Percentiles rank a stretch among this genome's conserved stretches.
These are phyloP conservation scores for Diarsia dahlii DNA, from an alignment of 2,888 invertebrate genomes.

Conservation along the genomic window DNA sequence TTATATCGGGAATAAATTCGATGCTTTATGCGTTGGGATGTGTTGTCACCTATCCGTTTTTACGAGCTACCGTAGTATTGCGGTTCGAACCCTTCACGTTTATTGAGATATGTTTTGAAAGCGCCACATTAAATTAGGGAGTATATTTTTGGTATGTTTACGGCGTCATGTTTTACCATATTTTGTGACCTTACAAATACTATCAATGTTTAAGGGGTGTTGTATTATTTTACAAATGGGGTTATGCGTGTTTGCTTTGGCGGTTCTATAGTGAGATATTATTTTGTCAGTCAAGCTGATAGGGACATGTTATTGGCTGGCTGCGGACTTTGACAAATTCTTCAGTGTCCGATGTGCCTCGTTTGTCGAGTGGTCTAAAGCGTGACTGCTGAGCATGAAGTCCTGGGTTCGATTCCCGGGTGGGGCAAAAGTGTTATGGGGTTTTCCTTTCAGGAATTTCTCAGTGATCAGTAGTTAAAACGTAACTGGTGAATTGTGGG, in stretches of 20 bases:
- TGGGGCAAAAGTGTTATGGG: too few relatives aligned
- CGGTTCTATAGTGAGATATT: not conserved
- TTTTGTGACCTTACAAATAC: constrained; percentile 49
- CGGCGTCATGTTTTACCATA: constrained; percentile 46
- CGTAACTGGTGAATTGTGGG: not conserved
- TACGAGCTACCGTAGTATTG: constrained; percentile 74
- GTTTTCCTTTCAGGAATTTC: too few relatives aligned
- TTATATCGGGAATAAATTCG: constrained; percentile 81
- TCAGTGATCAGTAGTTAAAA: not conserved
- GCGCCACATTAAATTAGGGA: constrained; percentile 70
- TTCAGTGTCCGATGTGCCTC: too few relatives aligned
- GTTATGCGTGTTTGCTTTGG: not conserved
- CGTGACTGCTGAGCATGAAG: not conserved
- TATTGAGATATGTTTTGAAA: constrained; percentile 73
- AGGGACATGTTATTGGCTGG: not conserved
- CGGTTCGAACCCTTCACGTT: constrained; percentile 74
- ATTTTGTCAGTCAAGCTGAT: not conserved
- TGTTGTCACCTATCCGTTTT: constrained; percentile 79
- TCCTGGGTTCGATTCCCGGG: not conserved
- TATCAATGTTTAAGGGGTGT: constrained; percentile 31
- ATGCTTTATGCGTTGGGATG: constrained; percentile 78
- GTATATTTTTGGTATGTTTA: constrained; percentile 67
- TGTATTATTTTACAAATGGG: constrained; percentile 32
- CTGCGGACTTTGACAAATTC: too few relatives aligned
- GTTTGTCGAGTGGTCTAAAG: too few relatives aligned